Base-by-base conservation (phyloP, 2,113 vertebrate genomes). In the Puffinus mauretanicus region DNA sequence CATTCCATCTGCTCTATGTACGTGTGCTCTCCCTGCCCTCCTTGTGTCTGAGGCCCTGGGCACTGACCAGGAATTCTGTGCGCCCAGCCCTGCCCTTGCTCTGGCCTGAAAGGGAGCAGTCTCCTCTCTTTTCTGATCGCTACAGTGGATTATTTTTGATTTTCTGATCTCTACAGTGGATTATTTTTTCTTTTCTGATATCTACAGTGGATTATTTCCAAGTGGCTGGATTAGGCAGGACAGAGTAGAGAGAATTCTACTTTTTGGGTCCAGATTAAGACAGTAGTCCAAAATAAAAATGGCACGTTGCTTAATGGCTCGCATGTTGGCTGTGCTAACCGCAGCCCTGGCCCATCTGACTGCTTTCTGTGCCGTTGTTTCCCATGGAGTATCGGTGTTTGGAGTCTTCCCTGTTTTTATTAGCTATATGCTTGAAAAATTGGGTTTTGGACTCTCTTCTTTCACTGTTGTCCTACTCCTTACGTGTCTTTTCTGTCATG, bases 401-500 rank as follows among this genome's bases (percentile, higher is more conserved):
- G 29, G 29, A 81, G 30, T 26, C 42, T 20, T 58, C 13, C 32
- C 18, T 61, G 29, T 2, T 42, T 75, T 80, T 46, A 26, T 58
- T 60, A 60, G 13, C 7, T 73, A 69, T 54, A 8, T 15, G 11
- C 40, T 64, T 70, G 12, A 22, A 19, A 81, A 54, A 13, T 7
- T 71, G 46, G 8, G 8, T 1, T 49, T 79, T 5, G 5, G 30
- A n/a, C 24, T 57, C 14, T 42, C 32, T 10, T 57, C 24, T 71
- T 64, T 34, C 16, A 38, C 21, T 30, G 34, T 44, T 32, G 5
- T 70, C 30, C 22, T 66, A 7, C 27, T 66, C 52, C 38, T 71
- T 19, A 3, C 1, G 0, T 16, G 10, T n/a, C 36, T 54, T 34
- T 52, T 38, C 11, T 60, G 26, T 49, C 27, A 9, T 0, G 11